Evolutionary conservation across 1,140 invertebrate genomes (phyloP).

Genomic region (Zophobas atratus): DNA sequence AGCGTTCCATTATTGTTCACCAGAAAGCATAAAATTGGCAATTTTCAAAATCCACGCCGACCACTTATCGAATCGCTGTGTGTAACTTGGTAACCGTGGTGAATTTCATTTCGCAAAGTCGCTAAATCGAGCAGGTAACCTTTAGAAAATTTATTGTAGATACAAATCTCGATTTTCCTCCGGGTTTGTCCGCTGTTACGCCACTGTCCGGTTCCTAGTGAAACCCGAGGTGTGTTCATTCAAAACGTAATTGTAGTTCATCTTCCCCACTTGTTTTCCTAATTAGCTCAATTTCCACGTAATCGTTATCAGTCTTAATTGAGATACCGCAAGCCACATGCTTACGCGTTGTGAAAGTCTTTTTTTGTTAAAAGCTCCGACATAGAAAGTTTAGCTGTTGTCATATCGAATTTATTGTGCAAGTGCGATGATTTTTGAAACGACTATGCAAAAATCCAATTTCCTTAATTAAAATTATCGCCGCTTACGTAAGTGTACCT

Average conservation of each 20-base stretch:
- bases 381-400: background rate
- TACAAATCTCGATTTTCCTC: conserved; percentile 19
- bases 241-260: background rate
- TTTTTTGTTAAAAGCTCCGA: conserved; percentile 13
- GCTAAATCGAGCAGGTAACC: conserved; percentile 7
- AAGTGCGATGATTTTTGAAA: conserved; percentile 34
- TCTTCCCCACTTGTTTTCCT: background rate
- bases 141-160: background rate
- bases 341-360: conserved; percentile 34
- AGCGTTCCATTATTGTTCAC: conserved; percentile 10
- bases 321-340: conserved; percentile 26
- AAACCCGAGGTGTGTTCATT: background rate
- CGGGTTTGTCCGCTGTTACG: conserved; percentile 1
- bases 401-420: conserved; percentile 25
- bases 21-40: conserved; percentile 38
- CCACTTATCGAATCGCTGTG: conserved; percentile 19
- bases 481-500: conserved; percentile 24
- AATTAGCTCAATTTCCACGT: conserved; percentile 19
- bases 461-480: conserved; percentile 43
- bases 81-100: conserved; percentile 9
- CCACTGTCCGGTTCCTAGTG: background rate
- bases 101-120: conserved; percentile 15
- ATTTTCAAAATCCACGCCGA: conserved; percentile 33
- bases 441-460: conserved; percentile 30
- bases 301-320: conserved; percentile 14